Evolutionary conservation across 2,888 invertebrate genomes (phyloP), one percentile per base, ranked within the genome.

Genomic region (Neuroscelio doddi): DNA sequence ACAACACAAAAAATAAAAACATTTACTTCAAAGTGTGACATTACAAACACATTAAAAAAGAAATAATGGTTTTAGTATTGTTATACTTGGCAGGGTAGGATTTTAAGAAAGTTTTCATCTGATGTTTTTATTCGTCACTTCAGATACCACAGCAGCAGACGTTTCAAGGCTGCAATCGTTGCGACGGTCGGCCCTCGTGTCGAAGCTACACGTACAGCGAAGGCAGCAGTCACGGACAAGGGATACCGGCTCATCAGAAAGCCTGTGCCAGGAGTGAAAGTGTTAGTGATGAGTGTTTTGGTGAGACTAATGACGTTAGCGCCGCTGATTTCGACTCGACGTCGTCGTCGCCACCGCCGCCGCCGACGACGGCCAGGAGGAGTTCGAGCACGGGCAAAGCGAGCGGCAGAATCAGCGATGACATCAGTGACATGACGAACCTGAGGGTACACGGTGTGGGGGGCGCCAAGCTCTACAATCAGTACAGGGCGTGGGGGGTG

Each of bases 401-500:
- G 4, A 49, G 36, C 24, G 74, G 72, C 45, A 63, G 71, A 55
- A 72, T 70, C 57, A 76, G 74, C 70, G 70, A 56, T 64, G 73
- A 73, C 61, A 65, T 69, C 50, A 70, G 69, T 71, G 76, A 72
- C 41, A 69, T 68, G 26, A 64, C 67, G 39, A 41, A 38, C 36
- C 45, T 38, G 29, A 67, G 64, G 46, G 66, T 70, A 32, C 57
- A 64, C 46, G 62, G 68, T 44, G 62, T 44, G 38, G 64, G 56
- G 59, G 69, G 32, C 14, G 55, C 14, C 16, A 71, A 72, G 67
- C 80, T 80, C 46, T 73, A 74, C 59, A 71, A 80, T 57, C 81
- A 82, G 72, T 77, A 74, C 62, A 80, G 81, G 76, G 82, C 82
- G 70, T 80, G 80, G 52, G 70, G 77, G 70, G 76, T 79, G 53